These are phyloP conservation scores for Microplitis mediator DNA, from an alignment of 1,140 invertebrate genomes.

Conservation along the genomic window DNA sequence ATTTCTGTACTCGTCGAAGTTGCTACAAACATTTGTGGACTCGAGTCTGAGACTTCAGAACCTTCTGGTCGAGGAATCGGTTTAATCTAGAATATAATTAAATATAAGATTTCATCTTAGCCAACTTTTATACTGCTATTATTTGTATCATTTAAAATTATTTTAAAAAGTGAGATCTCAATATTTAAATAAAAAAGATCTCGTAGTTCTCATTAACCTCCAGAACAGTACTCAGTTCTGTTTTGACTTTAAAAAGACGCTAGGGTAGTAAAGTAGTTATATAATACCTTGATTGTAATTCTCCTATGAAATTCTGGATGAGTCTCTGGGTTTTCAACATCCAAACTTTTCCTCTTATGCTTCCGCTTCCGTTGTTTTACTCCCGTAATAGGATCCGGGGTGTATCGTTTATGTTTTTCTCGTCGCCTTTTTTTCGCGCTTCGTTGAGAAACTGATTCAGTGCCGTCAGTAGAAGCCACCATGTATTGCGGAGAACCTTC, in stretches of 20 bases:
- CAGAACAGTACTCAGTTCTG: no score
- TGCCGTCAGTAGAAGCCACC: constrained; percentile 55
- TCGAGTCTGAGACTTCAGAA: constrained; percentile 64
- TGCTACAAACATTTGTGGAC: constrained; percentile 75
- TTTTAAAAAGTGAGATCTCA: no score
- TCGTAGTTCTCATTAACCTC: no score
- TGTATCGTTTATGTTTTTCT: constrained; percentile 60
- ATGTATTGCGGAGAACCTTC: constrained; percentile 60
- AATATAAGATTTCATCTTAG: constrained; percentile 11
- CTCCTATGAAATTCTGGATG: constrained; percentile 68
- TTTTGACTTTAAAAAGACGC: no score
- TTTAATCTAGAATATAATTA: constrained; percentile 69
- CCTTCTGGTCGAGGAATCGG: constrained; percentile 79
- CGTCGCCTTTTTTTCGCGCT: constrained; percentile 58
- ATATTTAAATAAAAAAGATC: no score
- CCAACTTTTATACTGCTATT: no score
- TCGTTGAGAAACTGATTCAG: constrained; percentile 50
- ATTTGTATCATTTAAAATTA: no score
- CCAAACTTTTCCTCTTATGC: constrained; percentile 72
- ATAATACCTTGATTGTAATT: constrained; percentile 77
- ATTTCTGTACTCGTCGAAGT: constrained; percentile 74
- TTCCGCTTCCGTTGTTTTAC: constrained; percentile 59
- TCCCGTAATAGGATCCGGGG: constrained; percentile 59
- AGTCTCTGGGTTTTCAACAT: constrained; percentile 67
- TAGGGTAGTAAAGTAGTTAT: neutral